Conservation (phyloP, 2,113 vertebrate genomes). For the Formicarius rufipectus region DNA sequence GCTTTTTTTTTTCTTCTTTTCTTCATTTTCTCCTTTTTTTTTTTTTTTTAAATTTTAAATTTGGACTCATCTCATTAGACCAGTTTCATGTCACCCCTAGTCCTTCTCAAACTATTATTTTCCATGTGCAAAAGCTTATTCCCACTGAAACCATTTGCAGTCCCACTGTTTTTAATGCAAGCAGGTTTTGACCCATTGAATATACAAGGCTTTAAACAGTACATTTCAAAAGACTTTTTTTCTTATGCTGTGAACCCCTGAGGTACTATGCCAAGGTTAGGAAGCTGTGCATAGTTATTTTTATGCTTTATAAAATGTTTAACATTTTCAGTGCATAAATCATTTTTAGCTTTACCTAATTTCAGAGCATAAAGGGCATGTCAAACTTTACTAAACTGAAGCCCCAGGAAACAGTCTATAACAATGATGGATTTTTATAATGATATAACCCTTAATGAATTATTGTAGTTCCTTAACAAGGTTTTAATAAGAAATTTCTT, state of each 20-base stretch:
- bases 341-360: conserved; percentile 68
- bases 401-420: conserved; percentile 52
- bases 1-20: not conserved
- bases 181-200: not conserved
- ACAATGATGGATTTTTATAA: conserved; percentile 73
- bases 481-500: conserved; percentile 72
- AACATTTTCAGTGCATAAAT: conserved; percentile 51
- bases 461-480: conserved; percentile 70
- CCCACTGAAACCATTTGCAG: not conserved
- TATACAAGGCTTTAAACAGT: conserved; percentile 11
- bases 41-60: not conserved
- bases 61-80: not conserved
- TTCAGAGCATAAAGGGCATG: conserved; percentile 64
- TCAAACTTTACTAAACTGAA: conserved; percentile 68
- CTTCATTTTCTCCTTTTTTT: not conserved
- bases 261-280: conserved; percentile 15
- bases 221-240: not conserved
- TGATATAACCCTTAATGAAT: conserved; percentile 74
- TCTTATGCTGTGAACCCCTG: not conserved
- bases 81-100: not conserved
- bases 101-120: not conserved
- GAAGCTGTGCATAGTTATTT: conserved; percentile 39
- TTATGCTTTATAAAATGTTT: conserved; percentile 54
- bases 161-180: conserved; percentile 4
- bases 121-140: not conserved